A percentile compares a stretch with the other conserved stretches of the same genome.
These are phyloP conservation scores for Tribolium madens DNA, from an alignment of 1,140 invertebrate genomes.

Conservation along the genomic window DNA sequence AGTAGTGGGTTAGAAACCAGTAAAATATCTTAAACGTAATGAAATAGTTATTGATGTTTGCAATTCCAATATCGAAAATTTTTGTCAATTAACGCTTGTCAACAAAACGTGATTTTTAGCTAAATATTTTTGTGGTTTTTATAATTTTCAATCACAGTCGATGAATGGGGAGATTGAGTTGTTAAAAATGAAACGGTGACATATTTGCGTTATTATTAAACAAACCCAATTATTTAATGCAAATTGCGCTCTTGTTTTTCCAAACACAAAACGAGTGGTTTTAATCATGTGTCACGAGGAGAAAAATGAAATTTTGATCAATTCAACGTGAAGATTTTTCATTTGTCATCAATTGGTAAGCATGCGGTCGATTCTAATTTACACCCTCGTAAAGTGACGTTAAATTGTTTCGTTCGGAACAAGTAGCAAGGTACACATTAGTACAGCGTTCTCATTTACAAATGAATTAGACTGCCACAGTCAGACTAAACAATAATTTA, in stretches of 20 bases:
- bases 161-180: not conserved
- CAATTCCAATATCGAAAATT: no score
- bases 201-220: slow-evolving; percentile 31
- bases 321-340: slow-evolving; percentile 12
- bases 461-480: not conserved
- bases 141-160: not conserved
- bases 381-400: slow-evolving; percentile 1
- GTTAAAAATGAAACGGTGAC: slow-evolving; percentile 15
- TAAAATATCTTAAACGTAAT: not conserved
- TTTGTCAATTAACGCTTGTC: not conserved
- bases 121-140: not conserved
- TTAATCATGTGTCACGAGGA: not conserved
- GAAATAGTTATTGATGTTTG: not conserved
- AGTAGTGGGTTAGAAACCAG: no score
- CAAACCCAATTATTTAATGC: slow-evolving; percentile 43
- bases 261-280: slow-evolving; percentile 5
- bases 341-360: slow-evolving; percentile 4
- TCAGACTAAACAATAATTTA: slow-evolving; percentile 15
- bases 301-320: not conserved
- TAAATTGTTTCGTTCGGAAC: slow-evolving; percentile 12
- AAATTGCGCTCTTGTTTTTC: slow-evolving; percentile 15
- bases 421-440: not conserved
- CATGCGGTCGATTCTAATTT: slow-evolving; percentile 21
- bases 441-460: not conserved
- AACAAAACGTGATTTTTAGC: not conserved